Evolutionary conservation across 2,888 invertebrate species (phyloP).

Genomic region (Carcina quercana): DNA sequence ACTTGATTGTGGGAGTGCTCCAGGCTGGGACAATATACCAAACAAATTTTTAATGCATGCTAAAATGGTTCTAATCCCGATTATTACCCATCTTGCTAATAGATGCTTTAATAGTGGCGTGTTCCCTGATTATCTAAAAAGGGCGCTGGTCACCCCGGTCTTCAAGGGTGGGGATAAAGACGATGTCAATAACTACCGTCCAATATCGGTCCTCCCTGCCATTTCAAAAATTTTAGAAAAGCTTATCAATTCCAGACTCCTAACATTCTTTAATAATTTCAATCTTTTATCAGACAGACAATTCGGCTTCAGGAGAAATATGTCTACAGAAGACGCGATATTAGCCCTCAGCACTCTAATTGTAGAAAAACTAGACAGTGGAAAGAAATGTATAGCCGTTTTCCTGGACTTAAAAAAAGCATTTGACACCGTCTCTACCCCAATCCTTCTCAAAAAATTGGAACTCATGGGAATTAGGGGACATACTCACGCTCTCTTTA

Average conservation of each 20-base stretch:
- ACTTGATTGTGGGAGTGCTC: no score
- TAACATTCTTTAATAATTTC: slow-evolving; percentile 2
- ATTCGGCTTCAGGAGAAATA: slow-evolving; percentile 7
- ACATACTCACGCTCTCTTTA: background rate
- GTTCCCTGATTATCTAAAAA: background rate
- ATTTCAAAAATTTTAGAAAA: slow-evolving; percentile 11
- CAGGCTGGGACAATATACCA: slow-evolving; percentile 2
- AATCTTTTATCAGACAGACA: slow-evolving; percentile 4
- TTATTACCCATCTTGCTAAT: background rate
- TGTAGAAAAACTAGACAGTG: slow-evolving; percentile 3
- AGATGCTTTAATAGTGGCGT: background rate
- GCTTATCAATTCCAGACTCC: slow-evolving; percentile 3
- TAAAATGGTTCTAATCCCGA: no score
- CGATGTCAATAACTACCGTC: slow-evolving; percentile 6
- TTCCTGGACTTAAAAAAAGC: slow-evolving; percentile 6
- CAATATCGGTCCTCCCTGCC: slow-evolving; percentile 5
- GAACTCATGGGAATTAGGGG: slow-evolving; percentile 1
- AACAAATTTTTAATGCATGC: slow-evolving; percentile 1
- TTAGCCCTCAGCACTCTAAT: slow-evolving; percentile 2
- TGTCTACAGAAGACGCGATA: slow-evolving; percentile 8
- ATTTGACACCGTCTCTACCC: no score
- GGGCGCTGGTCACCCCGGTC: background rate
- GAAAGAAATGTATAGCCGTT: slow-evolving; percentile 4
- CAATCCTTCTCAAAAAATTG: slow-evolving; percentile 3
- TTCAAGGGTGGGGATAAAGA: slow-evolving; percentile 1